Evolutionary conservation across 2,888 invertebrate species (phyloP), one percentile per base, ranked within the genome.

Genomic region (Phrixothrix hirtus): DNA sequence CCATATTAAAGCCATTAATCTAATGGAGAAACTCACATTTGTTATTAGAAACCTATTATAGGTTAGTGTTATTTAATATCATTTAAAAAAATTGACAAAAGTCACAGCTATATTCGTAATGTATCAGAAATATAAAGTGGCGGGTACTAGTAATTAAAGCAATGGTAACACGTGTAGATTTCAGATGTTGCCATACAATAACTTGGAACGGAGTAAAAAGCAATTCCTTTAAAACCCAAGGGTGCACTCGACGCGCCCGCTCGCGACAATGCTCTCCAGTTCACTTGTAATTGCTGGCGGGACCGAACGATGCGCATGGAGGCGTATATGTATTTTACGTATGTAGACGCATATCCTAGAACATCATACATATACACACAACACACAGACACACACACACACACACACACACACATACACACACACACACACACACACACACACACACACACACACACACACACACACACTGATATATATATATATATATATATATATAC

Each of bases 91-190:
- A 48, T 37, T 48, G 26, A 49, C 25, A 43, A 35, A 38, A 37
- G 36, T 32, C 16, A 37, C 34, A 35, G 29, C 35, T 21, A 42
- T 32, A 58, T 63, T 64, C 61, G 65, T 72, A 73, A 70, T 70
- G 70, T 69, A 73, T 73, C 72, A 72, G 62, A 61, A 57, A 64
- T 67, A 68, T 70, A 70, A 71, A 72, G 68, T 69, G 67, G 69
- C 69, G 65, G 60, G 67, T 70, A 69, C 70, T 69, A 66, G 69
- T 68, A 71, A 72, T 72, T 72, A 71, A 71, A 67, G 70, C 65
- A 62, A 66, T 66, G 64, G 64, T 61, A 66, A 57, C 63, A 61
- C 61, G 67, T 64, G 65, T 63, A 63, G 62, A 64, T 64, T 64
- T 65, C 60, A 62, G 62, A 64, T 64, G 62, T 59, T 68, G 66